Evolutionary conservation across 2,888 invertebrate species (phyloP).

Genomic region (Tipula vernalis): DNA sequence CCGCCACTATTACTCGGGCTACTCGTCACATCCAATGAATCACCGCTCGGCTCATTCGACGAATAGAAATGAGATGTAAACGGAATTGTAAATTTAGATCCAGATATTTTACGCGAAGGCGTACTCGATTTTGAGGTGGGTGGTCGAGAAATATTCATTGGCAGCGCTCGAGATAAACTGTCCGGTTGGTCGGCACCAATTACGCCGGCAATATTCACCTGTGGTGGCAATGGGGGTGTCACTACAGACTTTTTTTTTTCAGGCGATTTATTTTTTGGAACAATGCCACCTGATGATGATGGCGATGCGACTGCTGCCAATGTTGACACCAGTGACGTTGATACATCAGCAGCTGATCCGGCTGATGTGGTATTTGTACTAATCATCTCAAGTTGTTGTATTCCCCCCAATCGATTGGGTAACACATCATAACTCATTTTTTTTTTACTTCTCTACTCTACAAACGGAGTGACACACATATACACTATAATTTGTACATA

Average conservation of each 20-base stretch:
- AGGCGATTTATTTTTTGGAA: conserved; percentile 13
- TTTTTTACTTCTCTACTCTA: not conserved
- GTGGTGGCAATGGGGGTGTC: not conserved
- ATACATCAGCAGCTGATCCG: not conserved
- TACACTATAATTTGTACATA: not conserved
- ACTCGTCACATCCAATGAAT: conserved; percentile 15
- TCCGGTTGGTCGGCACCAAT: not conserved
- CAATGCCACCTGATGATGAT: conserved; percentile 16
- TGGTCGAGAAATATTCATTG: not conserved
- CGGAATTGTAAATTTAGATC: conserved; percentile 33
- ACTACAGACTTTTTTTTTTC: not conserved
- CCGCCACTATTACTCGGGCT: conserved; percentile 25
- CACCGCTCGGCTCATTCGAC: conserved; percentile 17
- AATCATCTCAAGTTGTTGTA: not conserved
- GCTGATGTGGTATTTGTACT: not conserved
- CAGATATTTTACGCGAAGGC: conserved; percentile 34
- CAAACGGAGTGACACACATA: not conserved
- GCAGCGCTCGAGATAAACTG: not conserved
- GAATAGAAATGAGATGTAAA: conserved; percentile 30
- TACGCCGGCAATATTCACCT: not conserved
- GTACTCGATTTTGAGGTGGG: conserved; percentile 18
- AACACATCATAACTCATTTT: conserved; percentile 34
- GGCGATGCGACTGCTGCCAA: conserved; percentile 22
- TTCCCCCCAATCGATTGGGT: conserved; percentile 26
- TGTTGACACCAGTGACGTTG: not conserved